These are phyloP conservation scores for Patiria miniata DNA, from an alignment of 35 echinoderm and acorn worm genomes.

Conservation along the genomic window DNA sequence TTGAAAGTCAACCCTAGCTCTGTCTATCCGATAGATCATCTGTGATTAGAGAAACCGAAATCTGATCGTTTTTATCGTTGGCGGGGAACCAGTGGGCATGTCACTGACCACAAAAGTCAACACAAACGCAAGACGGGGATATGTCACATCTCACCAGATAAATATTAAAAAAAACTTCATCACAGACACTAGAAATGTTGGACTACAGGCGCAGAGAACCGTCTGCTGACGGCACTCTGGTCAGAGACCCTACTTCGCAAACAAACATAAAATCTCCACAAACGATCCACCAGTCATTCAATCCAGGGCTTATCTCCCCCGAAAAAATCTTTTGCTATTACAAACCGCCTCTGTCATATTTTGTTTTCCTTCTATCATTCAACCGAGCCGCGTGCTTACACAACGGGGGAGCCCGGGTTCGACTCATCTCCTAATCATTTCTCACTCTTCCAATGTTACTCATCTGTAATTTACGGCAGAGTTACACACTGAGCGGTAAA, in stretches of 20 bases:
- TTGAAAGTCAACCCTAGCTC: no score
- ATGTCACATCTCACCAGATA: background rate
- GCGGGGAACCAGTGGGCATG: background rate
- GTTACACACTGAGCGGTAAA: no score
- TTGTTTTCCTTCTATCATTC: constrained; percentile 29
- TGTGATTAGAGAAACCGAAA: no score
- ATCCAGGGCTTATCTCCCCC: background rate
- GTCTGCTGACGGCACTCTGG: background rate
- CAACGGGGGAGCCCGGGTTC: background rate
- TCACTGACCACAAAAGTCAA: constrained; percentile 27
- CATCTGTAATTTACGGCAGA: no score
- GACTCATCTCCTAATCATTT: no score
- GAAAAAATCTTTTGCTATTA: background rate
- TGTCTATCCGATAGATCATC: no score
- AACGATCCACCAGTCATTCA: constrained; percentile 5
- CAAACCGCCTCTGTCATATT: constrained; percentile 20
- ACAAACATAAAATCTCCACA: constrained; percentile 5
- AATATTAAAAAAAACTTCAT: background rate
- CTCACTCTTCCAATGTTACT: no score
- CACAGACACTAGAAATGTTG: background rate
- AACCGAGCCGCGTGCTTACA: constrained; percentile 15
- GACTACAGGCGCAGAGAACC: background rate
- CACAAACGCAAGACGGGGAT: background rate
- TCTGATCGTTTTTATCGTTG: no score
- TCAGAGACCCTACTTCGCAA: constrained; percentile 9